Conservation (phyloP, 2,888 invertebrate genomes). For the Pseudeuparius sepicola region DNA sequence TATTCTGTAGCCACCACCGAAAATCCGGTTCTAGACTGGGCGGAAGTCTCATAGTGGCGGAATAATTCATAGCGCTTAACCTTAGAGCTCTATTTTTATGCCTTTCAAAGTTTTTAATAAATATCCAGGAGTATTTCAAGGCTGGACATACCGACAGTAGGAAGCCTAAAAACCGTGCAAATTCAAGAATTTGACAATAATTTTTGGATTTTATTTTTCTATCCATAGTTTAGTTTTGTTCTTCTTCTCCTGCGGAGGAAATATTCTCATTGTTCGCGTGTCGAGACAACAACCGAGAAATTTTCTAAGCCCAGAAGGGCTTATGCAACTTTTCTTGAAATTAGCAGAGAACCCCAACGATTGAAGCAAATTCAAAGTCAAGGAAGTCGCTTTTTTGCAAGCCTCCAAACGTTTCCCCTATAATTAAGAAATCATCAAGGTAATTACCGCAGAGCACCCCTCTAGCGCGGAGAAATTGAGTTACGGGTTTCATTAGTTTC, state of each 20-base stretch:
- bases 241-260: conserved; percentile 8
- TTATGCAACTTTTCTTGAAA: conserved; percentile 16
- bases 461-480: conserved; percentile 14
- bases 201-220: too few relatives aligned
- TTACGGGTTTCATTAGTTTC: conserved; percentile 25
- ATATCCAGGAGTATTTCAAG: conserved; percentile 19
- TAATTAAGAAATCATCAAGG: conserved; percentile 20
- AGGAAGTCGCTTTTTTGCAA: too few relatives aligned
- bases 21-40: too few relatives aligned
- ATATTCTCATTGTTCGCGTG: conserved; percentile 11
- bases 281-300: conserved; percentile 21
- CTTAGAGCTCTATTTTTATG: conserved; percentile 10
- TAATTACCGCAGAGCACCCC: conserved; percentile 19
- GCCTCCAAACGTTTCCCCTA: conserved; percentile 14
- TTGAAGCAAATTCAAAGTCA: too few relatives aligned
- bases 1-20: too few relatives aligned
- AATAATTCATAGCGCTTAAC: conserved; percentile 1
- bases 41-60: background rate
- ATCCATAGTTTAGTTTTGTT: too few relatives aligned
- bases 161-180: conserved; percentile 21
- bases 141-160: conserved; percentile 23
- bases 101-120: conserved; percentile 14
- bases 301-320: conserved; percentile 12
- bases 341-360: conserved; percentile 21
- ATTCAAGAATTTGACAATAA: conserved; percentile 8